These are phyloP conservation scores for Otolemur garnettii DNA, from an alignment of 2,113 vertebrate species.

Conservation along the genomic window DNA sequence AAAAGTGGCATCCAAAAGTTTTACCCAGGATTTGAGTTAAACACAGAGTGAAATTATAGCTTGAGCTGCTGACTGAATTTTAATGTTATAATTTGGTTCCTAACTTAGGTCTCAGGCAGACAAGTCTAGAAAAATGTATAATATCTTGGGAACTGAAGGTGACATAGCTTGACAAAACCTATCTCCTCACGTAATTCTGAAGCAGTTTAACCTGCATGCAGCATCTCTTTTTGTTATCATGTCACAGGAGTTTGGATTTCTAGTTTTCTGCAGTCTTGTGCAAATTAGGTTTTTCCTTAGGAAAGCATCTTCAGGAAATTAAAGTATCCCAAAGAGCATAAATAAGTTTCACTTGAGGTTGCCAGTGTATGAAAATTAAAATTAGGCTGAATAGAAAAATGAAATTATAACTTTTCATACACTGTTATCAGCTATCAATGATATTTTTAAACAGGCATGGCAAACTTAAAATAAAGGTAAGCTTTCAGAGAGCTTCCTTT, in stretches of 20 bases:
- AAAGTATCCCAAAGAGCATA: background rate
- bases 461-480: background rate
- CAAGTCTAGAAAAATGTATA: conserved; percentile 59
- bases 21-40: conserved; percentile 51
- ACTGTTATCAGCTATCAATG: background rate
- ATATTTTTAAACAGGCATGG: background rate
- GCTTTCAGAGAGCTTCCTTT: background rate
- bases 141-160: conserved; percentile 23
- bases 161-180: conserved; percentile 26
- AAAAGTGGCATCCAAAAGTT: conserved; percentile 39
- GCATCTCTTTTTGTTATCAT: background rate
- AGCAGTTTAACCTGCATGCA: background rate
- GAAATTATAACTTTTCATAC: background rate
- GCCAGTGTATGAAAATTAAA: background rate
- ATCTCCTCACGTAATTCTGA: conserved; percentile 20
- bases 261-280: background rate
- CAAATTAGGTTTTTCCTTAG: conserved; percentile 4
- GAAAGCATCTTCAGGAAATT: background rate
- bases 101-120: conserved; percentile 47
- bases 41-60: conserved; percentile 51
- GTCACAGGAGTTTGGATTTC: background rate
- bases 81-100: conserved; percentile 63
- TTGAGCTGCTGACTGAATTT: conserved; percentile 61
- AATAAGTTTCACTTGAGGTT: background rate
- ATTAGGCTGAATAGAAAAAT: background rate